Evolutionary conservation across 1,140 invertebrate genomes (phyloP), one percentile per base, ranked within the genome.

Genomic region (Heliconius eleuchia): DNA sequence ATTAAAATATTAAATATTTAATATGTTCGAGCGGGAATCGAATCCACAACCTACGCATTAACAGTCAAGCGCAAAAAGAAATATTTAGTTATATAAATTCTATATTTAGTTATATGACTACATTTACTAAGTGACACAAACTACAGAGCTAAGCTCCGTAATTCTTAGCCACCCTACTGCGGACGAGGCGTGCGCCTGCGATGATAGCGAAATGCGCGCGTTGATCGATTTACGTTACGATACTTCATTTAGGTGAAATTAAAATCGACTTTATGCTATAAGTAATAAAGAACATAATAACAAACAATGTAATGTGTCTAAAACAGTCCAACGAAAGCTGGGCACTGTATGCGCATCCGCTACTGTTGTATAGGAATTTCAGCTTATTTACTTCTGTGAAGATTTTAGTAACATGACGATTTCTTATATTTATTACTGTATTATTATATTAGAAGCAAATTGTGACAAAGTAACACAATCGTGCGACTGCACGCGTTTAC

Each of bases 131-230:
- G 55, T 27, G 30, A 66, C 23, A 27, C 6, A 27, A 66, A 30
- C 23, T 66, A 66, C n/a, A 71, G 1, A 16, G 71, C 8, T 73
- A 16, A 73, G 77, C 60, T 39, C 46, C 16, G 50, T 73, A 78
- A 82, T 42, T 74, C n/a, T 52, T 85, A 72, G 86, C 71, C 83
- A 85, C 83, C 74, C 80, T 80, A 86, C 76, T 78, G 55, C 83
- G 81, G 80, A 85, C 79, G 82, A 80, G 77, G 52, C 76, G 81
- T 84, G 85, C 85, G 85, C 82, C 78, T 80, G 84, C 83, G 89
- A 82, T 87, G 91, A 92, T 88, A 91, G 86, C 86, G 84, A 89
- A 89, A 91, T 87, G 89, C 80, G 81, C 82, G 75, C 86, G 88
- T 80, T 83, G 90, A 91, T 78, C 86, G 90, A 91, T 91, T 91